Evolutionary conservation across 2,888 invertebrate species (phyloP), one percentile per base, ranked within the genome.

Genomic region (Ephialtes manifestator): DNA sequence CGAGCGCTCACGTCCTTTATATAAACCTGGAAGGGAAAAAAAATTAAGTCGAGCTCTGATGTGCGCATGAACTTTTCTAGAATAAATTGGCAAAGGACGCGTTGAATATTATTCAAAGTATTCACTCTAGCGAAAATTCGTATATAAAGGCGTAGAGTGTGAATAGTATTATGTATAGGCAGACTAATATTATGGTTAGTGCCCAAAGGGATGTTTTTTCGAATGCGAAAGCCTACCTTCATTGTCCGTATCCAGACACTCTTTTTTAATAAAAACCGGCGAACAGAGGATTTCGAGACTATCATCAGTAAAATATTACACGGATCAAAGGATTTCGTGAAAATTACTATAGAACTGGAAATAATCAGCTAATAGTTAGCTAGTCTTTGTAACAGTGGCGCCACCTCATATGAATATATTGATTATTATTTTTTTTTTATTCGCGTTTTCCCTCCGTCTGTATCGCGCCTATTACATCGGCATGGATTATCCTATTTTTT

Each of bases 41-140:
- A 68, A 28, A 46, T 24, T 68, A 48, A 68, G 46, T 46, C 48
- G 24, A 68, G 24, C 28, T 24, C 20, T 46, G 28, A 46, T 13
- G 48, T 28, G 68, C 24, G 43, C 20, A 35, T 63, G 35, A 43
- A 65, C 65, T 39, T 65, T 20, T 81, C 77, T 78, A 71, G 75
- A 85, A 84, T 75, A 86, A 87, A 88, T 87, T 83, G 84, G 81
- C 72, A 72, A 70, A 80, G 58, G 60, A 86, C 60, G 68, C 67
- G 31, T 65, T 67, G 39, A 65, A 70, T 65, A 71, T 63, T 53
- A 76, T 77, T 51, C 75, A 11, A 63, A 65, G 65, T 20, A 8
- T 10, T 7, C 11, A 39, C 43, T 20, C 39, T 18, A 20, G 53
- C n/a, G 39, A 39, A 65, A 18, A 18, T 35, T 7, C 18, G 18